phyloP scores from a whole-genome alignment of 2,797 vertebrate species.

The Tachyglossus aculeatus region DNA sequence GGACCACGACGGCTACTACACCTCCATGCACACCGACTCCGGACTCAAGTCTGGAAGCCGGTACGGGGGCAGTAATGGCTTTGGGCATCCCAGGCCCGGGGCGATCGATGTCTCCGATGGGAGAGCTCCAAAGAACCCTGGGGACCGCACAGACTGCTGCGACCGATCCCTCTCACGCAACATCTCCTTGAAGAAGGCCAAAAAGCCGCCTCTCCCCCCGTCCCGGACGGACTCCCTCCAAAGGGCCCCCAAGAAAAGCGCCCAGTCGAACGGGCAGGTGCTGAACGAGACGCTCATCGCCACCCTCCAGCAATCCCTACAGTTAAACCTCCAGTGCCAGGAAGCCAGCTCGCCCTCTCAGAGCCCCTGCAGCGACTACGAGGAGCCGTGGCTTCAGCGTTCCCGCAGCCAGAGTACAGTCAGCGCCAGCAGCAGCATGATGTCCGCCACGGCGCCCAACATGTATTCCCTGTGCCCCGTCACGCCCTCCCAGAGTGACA shows the following conservation, averaged over 20 bases:
- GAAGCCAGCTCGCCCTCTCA: slow-evolving; percentile 85
- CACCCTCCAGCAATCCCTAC: slow-evolving; percentile 90
- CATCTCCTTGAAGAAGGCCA: slow-evolving; percentile 93
- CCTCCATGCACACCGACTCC: slow-evolving; percentile 82
- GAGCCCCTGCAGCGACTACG: slow-evolving; percentile 94
- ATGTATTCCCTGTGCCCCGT: slow-evolving; percentile 87
- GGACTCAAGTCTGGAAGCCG: slow-evolving; percentile 77
- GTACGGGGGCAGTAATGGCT: slow-evolving; percentile 70
- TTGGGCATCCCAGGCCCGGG: slow-evolving; percentile 82
- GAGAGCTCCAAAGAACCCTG: slow-evolving; percentile 72
- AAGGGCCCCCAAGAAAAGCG: slow-evolving; percentile 80
- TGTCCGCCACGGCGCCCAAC: slow-evolving; percentile 81
- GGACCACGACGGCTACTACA: slow-evolving; percentile 87
- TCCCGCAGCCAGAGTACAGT: slow-evolving; percentile 92
- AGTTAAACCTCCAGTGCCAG: slow-evolving; percentile 84
- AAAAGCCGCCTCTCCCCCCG: slow-evolving; percentile 92
- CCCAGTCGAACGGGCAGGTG: slow-evolving; percentile 77
- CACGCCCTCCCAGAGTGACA: slow-evolving; percentile 93
- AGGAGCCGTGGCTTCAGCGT: slow-evolving; percentile 92
- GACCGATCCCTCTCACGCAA: slow-evolving; percentile 86
- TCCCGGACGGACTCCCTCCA: slow-evolving; percentile 93
- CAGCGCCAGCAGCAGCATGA: slow-evolving; percentile 86
- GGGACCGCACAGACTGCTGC: slow-evolving; percentile 75
- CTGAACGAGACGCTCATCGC: slow-evolving; percentile 92
- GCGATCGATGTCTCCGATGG: slow-evolving; percentile 85